These are phyloP conservation scores for Lucinisca nassula DNA, from an alignment of 2,888 invertebrate genomes.

Conservation along the genomic window DNA sequence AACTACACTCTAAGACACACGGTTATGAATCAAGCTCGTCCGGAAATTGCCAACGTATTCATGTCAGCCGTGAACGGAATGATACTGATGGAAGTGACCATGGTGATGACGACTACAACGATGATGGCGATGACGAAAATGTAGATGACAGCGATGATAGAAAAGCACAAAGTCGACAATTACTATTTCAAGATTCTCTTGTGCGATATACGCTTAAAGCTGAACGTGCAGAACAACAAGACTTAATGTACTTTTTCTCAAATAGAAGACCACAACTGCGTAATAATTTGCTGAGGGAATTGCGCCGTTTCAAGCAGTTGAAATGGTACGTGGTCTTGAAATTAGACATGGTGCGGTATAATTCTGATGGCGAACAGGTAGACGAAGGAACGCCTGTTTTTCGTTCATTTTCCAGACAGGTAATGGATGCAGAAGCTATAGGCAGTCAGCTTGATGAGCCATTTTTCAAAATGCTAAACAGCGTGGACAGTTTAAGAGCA, in stretches of 20 bases:
- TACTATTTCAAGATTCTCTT: not conserved
- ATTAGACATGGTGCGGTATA: not conserved
- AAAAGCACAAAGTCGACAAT: not conserved
- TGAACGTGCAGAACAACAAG: not conserved
- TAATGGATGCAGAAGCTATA: not conserved
- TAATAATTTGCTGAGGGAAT: not conserved
- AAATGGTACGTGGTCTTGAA: not conserved
- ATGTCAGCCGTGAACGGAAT: not conserved
- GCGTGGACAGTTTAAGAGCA: not conserved
- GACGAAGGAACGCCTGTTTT: not conserved
- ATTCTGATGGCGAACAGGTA: not conserved
- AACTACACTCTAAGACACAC: not conserved
- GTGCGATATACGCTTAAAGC: not conserved
- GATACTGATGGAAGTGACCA: not conserved
- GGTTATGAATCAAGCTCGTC: not conserved
- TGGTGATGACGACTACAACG: not conserved
- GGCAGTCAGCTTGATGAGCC: not conserved
- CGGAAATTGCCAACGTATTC: not conserved
- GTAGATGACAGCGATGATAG: not conserved
- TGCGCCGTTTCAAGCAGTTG: not conserved
- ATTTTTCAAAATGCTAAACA: conserved; percentile 1
- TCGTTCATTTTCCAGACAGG: not conserved
- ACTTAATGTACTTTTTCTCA: not conserved
- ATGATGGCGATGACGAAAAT: not conserved
- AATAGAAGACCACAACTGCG: not conserved